Conservation (phyloP, 2,797 vertebrate genomes). For the Margarornis squamiger region DNA sequence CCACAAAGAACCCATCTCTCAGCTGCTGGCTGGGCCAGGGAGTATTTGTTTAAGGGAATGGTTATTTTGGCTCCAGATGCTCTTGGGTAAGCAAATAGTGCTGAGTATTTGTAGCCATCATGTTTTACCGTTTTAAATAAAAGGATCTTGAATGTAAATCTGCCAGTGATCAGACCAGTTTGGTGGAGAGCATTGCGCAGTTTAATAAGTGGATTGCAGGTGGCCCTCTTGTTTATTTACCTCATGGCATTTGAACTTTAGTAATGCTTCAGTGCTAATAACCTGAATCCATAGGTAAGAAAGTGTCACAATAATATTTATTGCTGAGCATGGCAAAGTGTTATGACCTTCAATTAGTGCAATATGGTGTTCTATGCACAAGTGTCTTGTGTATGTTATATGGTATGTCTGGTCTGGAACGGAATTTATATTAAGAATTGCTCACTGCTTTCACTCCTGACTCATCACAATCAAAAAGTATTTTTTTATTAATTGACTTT, state of each 20-base stretch:
- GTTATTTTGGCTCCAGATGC: background rate
- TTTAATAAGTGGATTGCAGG: background rate
- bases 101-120: background rate
- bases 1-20: background rate
- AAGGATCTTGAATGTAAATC: background rate
- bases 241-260: background rate
- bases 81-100: background rate
- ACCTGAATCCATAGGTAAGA: background rate
- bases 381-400: background rate
- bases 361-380: background rate
- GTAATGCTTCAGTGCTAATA: background rate
- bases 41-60: background rate
- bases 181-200: background rate
- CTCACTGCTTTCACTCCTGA: background rate
- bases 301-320: background rate
- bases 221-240: background rate
- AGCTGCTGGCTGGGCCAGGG: background rate
- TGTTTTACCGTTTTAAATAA: background rate
- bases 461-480: background rate
- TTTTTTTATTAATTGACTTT: background rate
- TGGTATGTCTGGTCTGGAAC: background rate
- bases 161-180: background rate
- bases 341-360: background rate
- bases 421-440: background rate
- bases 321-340: background rate